phyloP scores from a whole-genome alignment of 2,797 vertebrate species.

The Falco biarmicus region DNA sequence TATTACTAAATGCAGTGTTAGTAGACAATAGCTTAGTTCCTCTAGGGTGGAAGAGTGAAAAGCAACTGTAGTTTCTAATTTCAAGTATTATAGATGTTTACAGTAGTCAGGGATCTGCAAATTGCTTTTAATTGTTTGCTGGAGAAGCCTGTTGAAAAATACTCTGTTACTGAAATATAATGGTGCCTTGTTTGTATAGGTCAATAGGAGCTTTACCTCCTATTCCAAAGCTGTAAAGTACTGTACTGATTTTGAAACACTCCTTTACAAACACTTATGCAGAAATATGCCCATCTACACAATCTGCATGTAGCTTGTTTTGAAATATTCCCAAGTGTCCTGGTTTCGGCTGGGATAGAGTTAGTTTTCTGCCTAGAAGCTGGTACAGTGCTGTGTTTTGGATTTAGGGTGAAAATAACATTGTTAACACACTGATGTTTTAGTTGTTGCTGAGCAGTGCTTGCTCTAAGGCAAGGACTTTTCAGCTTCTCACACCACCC shows the following conservation, averaged over 20 bases:
- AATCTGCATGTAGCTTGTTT: not conserved
- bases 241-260: not conserved
- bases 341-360: too few relatives aligned
- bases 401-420: too few relatives aligned
- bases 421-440: not conserved
- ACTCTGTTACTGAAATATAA: not conserved
- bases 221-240: not conserved
- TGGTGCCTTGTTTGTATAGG: not conserved
- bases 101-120: not conserved
- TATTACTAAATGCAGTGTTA: not conserved
- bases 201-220: not conserved
- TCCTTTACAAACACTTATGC: not conserved
- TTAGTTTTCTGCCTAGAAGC: too few relatives aligned
- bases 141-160: not conserved
- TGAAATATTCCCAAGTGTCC: not conserved
- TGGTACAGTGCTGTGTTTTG: too few relatives aligned
- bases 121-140: not conserved
- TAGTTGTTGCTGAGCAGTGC: not conserved
- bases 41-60: not conserved
- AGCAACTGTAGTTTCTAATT: not conserved
- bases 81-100: not conserved
- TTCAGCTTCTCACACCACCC: not conserved
- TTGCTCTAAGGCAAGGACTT: not conserved
- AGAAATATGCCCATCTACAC: not conserved
- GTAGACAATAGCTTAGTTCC: not conserved